phyloP scores from a whole-genome alignment of 2,797 vertebrate genomes.

The Falco columbarius region DNA sequence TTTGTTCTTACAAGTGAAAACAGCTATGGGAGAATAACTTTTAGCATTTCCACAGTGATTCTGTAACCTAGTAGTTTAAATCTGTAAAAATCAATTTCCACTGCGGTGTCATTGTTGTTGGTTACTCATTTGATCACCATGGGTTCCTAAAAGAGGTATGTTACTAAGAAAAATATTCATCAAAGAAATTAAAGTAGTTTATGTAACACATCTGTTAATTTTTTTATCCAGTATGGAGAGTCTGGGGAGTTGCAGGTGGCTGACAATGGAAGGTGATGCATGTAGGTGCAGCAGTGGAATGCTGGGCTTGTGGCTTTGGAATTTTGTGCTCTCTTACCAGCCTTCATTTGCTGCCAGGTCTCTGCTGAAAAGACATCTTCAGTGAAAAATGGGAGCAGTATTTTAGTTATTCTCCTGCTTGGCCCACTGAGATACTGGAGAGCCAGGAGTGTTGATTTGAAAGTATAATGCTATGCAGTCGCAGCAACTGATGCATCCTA shows the following conservation, averaged over 20 bases:
- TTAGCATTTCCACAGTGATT: not conserved
- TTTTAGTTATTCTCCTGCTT: not conserved
- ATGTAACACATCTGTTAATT: not conserved
- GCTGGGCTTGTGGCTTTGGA: not conserved
- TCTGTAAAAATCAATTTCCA: not conserved
- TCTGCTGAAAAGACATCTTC: not conserved
- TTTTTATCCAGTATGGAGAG: not conserved
- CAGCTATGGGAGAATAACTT: not conserved
- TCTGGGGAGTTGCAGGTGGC: not conserved
- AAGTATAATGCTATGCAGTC: not conserved
- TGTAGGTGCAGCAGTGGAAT: not conserved
- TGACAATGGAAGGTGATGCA: not conserved
- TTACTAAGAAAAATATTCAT: not conserved
- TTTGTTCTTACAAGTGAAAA: not conserved
- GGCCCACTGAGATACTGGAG: not conserved
- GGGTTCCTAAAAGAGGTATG: not conserved
- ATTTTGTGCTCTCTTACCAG: not conserved
- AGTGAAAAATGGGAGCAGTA: not conserved
- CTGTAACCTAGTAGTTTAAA: not conserved
- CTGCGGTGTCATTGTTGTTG: not conserved
- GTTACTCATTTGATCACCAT: not conserved
- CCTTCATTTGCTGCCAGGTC: not conserved
- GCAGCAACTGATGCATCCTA: not conserved
- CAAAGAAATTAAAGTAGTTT: not conserved
- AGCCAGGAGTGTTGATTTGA: not conserved